Evolutionary conservation across 2,113 vertebrate species (phyloP).

Genomic region (Henicopernis longicauda): DNA sequence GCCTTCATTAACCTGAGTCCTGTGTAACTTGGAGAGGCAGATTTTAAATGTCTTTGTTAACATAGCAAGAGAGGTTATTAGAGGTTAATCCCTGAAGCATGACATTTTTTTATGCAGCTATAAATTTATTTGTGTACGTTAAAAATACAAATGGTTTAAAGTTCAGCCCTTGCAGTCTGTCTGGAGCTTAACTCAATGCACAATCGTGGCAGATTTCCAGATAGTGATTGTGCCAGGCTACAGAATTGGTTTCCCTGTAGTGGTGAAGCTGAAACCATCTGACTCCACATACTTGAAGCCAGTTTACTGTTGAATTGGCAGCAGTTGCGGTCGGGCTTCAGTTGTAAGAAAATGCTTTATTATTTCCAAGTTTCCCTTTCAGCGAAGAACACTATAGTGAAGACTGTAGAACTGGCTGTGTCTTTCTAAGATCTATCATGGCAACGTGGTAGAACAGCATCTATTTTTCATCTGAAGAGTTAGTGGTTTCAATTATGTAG

Average conservation of each 20-base stretch:
- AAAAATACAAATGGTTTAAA: slow-evolving; percentile 56
- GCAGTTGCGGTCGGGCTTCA: neutral
- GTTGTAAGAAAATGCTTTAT: slow-evolving; percentile 42
- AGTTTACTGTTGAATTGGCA: slow-evolving; percentile 38
- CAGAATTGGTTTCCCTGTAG: slow-evolving; percentile 13
- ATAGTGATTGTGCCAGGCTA: slow-evolving; percentile 19
- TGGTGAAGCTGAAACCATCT: slow-evolving; percentile 34
- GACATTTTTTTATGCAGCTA: slow-evolving; percentile 43
- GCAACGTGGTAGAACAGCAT: neutral
- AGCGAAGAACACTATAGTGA: neutral
- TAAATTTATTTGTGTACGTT: slow-evolving; percentile 60
- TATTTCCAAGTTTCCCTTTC: slow-evolving; percentile 50
- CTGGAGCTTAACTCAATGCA: slow-evolving; percentile 53
- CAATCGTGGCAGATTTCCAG: slow-evolving; percentile 38
- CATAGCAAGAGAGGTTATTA: slow-evolving; percentile 48
- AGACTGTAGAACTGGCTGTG: slow-evolving; percentile 14
- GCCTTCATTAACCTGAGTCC: slow-evolving; percentile 49
- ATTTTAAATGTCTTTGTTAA: slow-evolving; percentile 61
- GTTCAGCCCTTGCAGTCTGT: slow-evolving; percentile 38
- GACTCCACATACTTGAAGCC: neutral
- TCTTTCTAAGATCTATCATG: neutral
- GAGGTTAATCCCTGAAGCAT: slow-evolving; percentile 63
- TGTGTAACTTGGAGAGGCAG: slow-evolving; percentile 45
- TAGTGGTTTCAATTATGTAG: neutral
- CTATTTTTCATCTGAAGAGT: neutral